Evolutionary conservation across 2,888 invertebrate species (phyloP), one percentile per base, ranked within the genome.

Genomic region (Hermaeophaga mercurialis): DNA sequence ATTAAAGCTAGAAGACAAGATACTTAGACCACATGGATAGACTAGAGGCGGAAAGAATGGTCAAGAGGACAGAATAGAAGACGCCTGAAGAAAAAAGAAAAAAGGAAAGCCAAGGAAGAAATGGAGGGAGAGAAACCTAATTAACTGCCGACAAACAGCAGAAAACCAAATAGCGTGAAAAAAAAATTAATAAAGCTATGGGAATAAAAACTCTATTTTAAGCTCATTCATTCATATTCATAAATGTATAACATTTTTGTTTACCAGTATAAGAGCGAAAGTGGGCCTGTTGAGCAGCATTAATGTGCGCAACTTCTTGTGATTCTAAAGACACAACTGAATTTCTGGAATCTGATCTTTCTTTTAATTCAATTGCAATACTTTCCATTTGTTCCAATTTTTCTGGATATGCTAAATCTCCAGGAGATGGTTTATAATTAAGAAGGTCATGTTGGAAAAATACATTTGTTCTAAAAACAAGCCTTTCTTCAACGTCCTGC

Each of bases 361-460:
- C 72, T 56, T 64, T 70, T 12, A 77, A 61, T 59, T 77, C 77
- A 43, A 75, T 62, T 8, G 75, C 70, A 54, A 77, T 73, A 58
- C 75, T 75, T 84, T 96, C 94, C 96, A 99, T 98, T 92, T 98
- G 96, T 76, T 92, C 87, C 59, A 99, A 80, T 77, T 98, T 97
- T 69, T 96, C 94, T 0, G 99, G 99, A 81, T 99, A 99, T 0
- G 97, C 96, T 59, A 99, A 83, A 80, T 99, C 99, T 0, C 98
- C 98, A 3, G 90, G 86, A 8, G 95, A 95, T 0, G 98, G 94
- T 60, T 89, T 85, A 75, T 93, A 93, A 65, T 86, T 84, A 56
- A 91, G 80, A 65, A 99, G 93, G 78, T 99, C 98, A 1, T 90
- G 88, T 50, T 93, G 88, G 59, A 98, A 85, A 77, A 96, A 98